Base-by-base conservation (phyloP, 2,888 invertebrate species). In the Sphaerophoria taeniata region DNA sequence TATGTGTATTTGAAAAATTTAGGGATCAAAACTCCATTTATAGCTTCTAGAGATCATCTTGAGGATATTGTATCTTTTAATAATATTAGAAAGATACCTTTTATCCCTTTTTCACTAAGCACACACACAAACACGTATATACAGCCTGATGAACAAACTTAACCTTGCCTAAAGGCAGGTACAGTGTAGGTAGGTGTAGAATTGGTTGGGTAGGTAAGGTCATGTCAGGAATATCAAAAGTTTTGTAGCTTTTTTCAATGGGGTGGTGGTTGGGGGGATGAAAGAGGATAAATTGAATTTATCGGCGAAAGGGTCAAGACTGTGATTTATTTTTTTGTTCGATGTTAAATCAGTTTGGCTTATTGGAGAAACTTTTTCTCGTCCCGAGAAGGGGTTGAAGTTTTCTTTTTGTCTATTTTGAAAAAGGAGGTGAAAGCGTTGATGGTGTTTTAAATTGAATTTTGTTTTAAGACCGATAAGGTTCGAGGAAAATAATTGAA, bases 1-100 rank as follows among this genome's bases (percentile, higher is more conserved):
- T 33, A 4, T 7, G 1, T 39, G 36, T 39, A 24, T 67, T 24
- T 24, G 3, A 3, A n/a, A 39, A 78, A 74, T 56, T 55, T 61
- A 12, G 61, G 84, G 69, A 80, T 84, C 75, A 85, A 81, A 81
- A 69, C 72, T 69, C 65, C 58, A 81, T 81, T 85, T 76, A 60
- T 73, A 58, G 43, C 73, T 60, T 70, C 76, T 81, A 81, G 70
- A 73, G 70, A 73, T 73, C 72, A 77, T 85, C 69, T 70, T 76
- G 61, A 49, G 45, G 53, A 69, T 69, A 61, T 60, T 60, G 39
- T 43, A 24, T 60, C 12, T 43, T 43, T 24, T 39, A 12, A 43
- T 43, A 60, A 43, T 63, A 71, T 63, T 63, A 61, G 24, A 49
- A 2, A 70, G 61, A 75, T 74, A 73, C 73, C 60, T 75, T 70